These are phyloP conservation scores for Samia ricini DNA, from an alignment of 1,140 invertebrate species.

Conservation along the genomic window DNA sequence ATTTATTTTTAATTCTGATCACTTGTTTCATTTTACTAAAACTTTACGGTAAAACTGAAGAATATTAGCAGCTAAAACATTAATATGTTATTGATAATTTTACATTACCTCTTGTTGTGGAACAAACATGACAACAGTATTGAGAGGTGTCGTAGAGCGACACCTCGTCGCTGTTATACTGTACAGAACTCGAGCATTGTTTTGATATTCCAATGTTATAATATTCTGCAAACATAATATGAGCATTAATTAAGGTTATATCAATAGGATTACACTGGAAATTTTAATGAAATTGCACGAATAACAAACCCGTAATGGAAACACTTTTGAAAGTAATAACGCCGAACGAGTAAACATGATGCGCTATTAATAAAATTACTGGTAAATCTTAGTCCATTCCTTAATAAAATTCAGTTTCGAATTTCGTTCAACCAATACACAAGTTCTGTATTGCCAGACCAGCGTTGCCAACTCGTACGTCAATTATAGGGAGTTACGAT, in stretches of 20 bases:
- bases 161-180: conserved; percentile 73
- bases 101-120: conserved; percentile 95
- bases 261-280: not conserved
- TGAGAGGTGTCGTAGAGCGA: conserved; percentile 87
- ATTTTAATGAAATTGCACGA: conserved; percentile 9
- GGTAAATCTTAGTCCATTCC: conserved; percentile 16
- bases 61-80: too few relatives aligned
- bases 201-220: conserved; percentile 57
- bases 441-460: too few relatives aligned
- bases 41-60: not conserved
- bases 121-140: conserved; percentile 98
- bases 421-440: not conserved
- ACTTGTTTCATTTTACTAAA: not conserved
- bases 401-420: conserved; percentile 6
- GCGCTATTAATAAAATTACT: conserved; percentile 15
- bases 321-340: conserved; percentile 50
- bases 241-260: conserved; percentile 23
- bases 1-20: not conserved
- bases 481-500: too few relatives aligned
- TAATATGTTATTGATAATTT: not conserved
- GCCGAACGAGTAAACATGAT: conserved; percentile 62
- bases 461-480: too few relatives aligned
- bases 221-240: conserved; percentile 46
- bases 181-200: conserved; percentile 57
- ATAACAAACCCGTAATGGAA: conserved; percentile 51